Evolutionary conservation across 2,113 vertebrate genomes (phyloP), one percentile per base, ranked within the genome.

Genomic region (Nothoprocta pentlandii): DNA sequence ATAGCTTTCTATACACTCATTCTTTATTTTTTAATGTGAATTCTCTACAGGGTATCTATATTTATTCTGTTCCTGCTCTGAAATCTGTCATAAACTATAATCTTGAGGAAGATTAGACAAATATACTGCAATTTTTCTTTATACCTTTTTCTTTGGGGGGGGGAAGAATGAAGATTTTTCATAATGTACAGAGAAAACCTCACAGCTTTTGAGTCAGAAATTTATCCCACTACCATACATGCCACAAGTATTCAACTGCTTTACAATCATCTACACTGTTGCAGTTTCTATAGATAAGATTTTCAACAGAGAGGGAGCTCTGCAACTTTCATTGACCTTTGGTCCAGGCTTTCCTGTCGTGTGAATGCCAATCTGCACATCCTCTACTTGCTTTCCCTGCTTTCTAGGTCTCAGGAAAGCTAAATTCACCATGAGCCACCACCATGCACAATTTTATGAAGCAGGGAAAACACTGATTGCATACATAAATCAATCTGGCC

Each of bases 311-410:
- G 77, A 59, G 25, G 9, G 49, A 51, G 3, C 1, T 32, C 4
- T 54, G 54, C 64, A 4, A 47, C 12, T 53, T 83, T 66, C 9
- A 44, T 0, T 22, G 17, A 73, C 20, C 9, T 39, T 70, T 66
- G 13, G 25, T 49, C 8, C 21, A 51, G 26, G 17, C 12, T 56
- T 66, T 10, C 20, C 36, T 74, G 28, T 56, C n/a, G 14, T 28
- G 4, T 34, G 3, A 75, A 16, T 79, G 30, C 30, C 63, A 16
- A 28, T 26, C 28, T 77, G 26, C 12, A 20, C 32, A 69, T 11
- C 11, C 6, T 8, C 5, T 23, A 3, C 2, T 3, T 76, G 53
- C 32, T 23, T 21, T 2, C 2, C 42, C 9, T 21, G 4, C 39
- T 11, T 34, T 22, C 17, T 25, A 17, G 54, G 16, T 42, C 42